Percentiles rank a stretch among this genome's conserved stretches.
phyloP scores from a whole-genome alignment of 2,888 invertebrate genomes.

The Rosalia funebris region DNA sequence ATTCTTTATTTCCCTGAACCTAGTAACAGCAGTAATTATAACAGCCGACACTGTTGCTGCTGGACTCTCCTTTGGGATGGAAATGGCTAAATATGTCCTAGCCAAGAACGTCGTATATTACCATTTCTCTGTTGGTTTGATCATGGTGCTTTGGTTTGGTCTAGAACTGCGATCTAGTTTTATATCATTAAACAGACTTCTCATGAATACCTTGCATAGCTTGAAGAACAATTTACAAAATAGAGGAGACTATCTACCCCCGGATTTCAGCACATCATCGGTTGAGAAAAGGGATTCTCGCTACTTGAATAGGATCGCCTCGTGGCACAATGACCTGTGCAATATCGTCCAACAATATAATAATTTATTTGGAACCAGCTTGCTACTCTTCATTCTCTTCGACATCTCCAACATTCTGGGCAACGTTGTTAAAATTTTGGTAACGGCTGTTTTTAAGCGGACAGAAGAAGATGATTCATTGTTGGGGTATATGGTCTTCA shows the following conservation, averaged over 20 bases:
- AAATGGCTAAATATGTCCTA: neutral
- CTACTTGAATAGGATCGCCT: neutral
- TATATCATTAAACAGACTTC: neutral
- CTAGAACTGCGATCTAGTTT: constrained; percentile 1
- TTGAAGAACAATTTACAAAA: neutral
- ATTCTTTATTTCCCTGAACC: neutral
- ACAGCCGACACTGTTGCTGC: neutral
- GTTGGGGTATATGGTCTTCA: neutral
- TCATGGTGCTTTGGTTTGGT: constrained; percentile 1
- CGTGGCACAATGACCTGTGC: constrained; percentile 19
- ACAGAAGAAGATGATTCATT: neutral
- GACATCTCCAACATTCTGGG: constrained; percentile 5
- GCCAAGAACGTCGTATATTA: constrained; percentile 3
- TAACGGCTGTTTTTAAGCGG: neutral
- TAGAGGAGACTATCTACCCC: neutral
- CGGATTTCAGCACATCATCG: neutral
- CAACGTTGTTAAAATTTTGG: constrained; percentile 6
- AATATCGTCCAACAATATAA: constrained; percentile 21
- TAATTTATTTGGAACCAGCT: constrained; percentile 15
- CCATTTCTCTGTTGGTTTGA: neutral
- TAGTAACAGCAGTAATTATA: neutral
- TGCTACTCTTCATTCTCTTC: constrained; percentile 14
- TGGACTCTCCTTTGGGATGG: neutral
- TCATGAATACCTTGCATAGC: neutral
- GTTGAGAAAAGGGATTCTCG: neutral